These are phyloP conservation scores for Atlantisia rogersi DNA, from an alignment of 2,113 vertebrate genomes.

Conservation along the genomic window DNA sequence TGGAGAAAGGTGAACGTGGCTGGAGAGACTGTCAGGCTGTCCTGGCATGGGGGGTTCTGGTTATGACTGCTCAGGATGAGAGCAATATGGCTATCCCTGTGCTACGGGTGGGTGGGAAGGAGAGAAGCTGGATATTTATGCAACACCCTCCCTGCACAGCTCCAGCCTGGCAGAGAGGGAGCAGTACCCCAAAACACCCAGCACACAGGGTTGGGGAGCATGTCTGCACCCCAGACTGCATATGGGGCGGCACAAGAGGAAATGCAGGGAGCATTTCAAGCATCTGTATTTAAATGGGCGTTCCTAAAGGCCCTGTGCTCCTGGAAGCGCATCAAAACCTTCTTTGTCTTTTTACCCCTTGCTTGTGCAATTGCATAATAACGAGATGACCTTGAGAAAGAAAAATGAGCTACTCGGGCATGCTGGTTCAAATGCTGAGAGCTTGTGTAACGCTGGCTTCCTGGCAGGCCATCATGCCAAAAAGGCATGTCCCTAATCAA, in stretches of 20 bases:
- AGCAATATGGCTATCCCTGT: rapidly evolving
- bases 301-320: neutral
- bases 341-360: neutral
- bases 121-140: neutral
- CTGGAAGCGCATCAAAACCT: neutral
- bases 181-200: rapidly evolving
- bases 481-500: constrained; percentile 25
- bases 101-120: neutral
- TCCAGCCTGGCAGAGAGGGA: neutral
- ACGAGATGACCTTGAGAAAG: constrained; percentile 22
- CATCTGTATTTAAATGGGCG: neutral
- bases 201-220: rapidly evolving
- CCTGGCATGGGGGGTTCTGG: rapidly evolving
- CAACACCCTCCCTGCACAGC: neutral
- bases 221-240: neutral
- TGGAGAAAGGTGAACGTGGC: neutral
- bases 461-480: constrained; percentile 3
- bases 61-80: neutral
- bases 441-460: constrained; percentile 28
- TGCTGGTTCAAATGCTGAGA: constrained; percentile 25
- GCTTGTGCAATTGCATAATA: constrained; percentile 6
- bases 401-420: neutral
- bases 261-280: neutral
- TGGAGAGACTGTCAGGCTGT: neutral
- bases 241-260: neutral